phyloP scores from a whole-genome alignment of 2,797 vertebrate genomes.

The Pampus argenteus region DNA sequence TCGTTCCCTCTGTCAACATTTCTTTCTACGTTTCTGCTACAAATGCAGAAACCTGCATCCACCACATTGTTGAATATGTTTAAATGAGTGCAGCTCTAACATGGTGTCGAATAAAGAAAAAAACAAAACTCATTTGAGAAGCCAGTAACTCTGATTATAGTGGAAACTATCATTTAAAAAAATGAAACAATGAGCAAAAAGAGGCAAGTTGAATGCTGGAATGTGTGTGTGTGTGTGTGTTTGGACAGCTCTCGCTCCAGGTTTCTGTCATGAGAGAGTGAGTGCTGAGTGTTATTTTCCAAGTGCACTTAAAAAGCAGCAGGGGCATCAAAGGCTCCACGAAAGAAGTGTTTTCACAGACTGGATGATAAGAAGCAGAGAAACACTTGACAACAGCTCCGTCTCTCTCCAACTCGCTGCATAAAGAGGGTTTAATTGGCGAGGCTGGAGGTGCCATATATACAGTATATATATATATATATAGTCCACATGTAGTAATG shows the following conservation, averaged over 20 bases:
- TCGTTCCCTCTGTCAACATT: not conserved
- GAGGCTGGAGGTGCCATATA: not conserved
- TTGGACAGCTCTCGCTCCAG: constrained; percentile 50
- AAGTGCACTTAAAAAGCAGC: constrained; percentile 71
- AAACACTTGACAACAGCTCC: constrained; percentile 33
- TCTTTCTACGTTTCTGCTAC: not conserved
- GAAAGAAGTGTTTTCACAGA: constrained; percentile 65
- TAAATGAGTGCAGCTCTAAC: not conserved
- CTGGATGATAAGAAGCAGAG: constrained; percentile 60
- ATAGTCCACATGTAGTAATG: too few species aligned
- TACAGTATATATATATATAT: too few species aligned
- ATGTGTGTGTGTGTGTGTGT: constrained; percentile 31
- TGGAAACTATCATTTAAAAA: constrained; percentile 36
- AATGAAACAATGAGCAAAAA: constrained; percentile 40
- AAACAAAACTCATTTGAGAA: accelerated
- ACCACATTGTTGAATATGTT: not conserved
- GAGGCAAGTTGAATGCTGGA: constrained; percentile 1
- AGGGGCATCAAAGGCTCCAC: constrained; percentile 66
- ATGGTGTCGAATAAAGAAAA: not conserved
- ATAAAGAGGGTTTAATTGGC: constrained; percentile 18
- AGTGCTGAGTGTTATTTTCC: constrained; percentile 65
- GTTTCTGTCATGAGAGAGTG: constrained; percentile 62
- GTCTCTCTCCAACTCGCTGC: constrained; percentile 22
- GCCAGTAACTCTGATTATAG: constrained; percentile 16
- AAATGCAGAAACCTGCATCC: not conserved